A percentile compares a stretch with the other conserved stretches of the same genome.
Evolutionary conservation across 2,797 vertebrate species (phyloP).

Genomic region (Acrossocheilus fasciatus): DNA sequence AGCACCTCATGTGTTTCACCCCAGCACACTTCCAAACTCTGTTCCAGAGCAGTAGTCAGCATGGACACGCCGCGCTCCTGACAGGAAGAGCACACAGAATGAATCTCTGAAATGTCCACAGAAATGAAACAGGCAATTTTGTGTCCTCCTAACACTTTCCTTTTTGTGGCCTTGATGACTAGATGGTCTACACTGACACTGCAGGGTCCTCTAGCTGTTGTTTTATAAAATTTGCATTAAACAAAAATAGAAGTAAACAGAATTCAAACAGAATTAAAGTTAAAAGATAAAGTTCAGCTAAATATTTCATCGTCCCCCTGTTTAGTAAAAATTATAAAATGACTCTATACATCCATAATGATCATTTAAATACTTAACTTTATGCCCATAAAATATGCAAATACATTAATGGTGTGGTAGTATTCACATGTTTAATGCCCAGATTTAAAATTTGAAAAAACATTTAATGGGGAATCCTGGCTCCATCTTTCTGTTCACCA

Average conservation of each 20-base stretch:
- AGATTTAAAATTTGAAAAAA: background rate
- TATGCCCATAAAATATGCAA: background rate
- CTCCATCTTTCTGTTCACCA: background rate
- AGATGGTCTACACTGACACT: background rate
- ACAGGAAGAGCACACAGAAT: background rate
- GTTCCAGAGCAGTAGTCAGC: constrained; percentile 76
- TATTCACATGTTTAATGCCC: background rate
- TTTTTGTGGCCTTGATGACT: background rate
- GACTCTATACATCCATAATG: background rate
- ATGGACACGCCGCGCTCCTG: constrained; percentile 78
- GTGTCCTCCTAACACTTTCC: background rate
- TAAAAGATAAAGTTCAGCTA: background rate
- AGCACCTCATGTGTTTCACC: constrained; percentile 76
- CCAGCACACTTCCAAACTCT: constrained; percentile 76
- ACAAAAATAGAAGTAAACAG: background rate
- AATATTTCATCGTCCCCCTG: background rate
- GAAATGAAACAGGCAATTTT: background rate
- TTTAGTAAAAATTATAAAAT: background rate
- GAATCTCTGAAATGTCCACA: background rate
- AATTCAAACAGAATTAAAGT: background rate
- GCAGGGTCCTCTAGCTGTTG: background rate
- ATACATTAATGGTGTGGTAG: background rate
- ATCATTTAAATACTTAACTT: background rate
- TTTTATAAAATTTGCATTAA: background rate
- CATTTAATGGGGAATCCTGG: too few relatives aligned